Evolutionary conservation across 2,113 vertebrate genomes (phyloP).

Genomic region (Tyto alba): DNA sequence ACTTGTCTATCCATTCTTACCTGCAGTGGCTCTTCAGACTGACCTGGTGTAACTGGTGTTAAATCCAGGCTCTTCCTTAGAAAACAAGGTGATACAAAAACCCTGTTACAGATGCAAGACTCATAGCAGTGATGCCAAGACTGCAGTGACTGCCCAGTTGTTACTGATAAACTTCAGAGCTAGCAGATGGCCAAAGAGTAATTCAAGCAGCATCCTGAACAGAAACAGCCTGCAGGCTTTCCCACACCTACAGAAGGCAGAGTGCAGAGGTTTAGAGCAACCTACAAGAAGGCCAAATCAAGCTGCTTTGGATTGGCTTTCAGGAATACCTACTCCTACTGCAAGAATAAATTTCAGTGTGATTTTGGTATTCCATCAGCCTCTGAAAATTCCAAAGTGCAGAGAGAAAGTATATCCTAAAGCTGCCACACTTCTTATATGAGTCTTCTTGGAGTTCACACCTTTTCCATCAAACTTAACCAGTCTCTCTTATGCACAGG

Average conservation of each 20-base stretch:
- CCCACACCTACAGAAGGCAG: not conserved
- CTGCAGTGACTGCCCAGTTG: not conserved
- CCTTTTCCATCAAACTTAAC: not conserved
- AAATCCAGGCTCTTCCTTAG: not conserved
- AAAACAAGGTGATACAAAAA: not conserved
- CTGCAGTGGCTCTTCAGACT: not conserved
- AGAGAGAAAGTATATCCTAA: not conserved
- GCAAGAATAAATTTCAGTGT: not conserved
- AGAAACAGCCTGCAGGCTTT: not conserved
- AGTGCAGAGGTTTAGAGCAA: not conserved
- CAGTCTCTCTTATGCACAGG: not conserved
- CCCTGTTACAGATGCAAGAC: not conserved
- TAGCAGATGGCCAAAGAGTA: not conserved
- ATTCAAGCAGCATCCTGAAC: not conserved
- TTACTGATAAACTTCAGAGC: not conserved
- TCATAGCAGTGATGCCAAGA: not conserved
- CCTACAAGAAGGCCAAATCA: not conserved
- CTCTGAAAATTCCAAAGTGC: not conserved
- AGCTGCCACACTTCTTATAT: not conserved
- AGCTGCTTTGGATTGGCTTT: not conserved
- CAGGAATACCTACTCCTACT: not conserved
- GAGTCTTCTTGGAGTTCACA: not conserved
- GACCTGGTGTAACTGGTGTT: not conserved
- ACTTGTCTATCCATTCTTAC: not conserved
- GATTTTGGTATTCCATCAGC: not conserved